Evolutionary conservation across 2,797 vertebrate genomes (phyloP).

Genomic region (Gallinago stenura): DNA sequence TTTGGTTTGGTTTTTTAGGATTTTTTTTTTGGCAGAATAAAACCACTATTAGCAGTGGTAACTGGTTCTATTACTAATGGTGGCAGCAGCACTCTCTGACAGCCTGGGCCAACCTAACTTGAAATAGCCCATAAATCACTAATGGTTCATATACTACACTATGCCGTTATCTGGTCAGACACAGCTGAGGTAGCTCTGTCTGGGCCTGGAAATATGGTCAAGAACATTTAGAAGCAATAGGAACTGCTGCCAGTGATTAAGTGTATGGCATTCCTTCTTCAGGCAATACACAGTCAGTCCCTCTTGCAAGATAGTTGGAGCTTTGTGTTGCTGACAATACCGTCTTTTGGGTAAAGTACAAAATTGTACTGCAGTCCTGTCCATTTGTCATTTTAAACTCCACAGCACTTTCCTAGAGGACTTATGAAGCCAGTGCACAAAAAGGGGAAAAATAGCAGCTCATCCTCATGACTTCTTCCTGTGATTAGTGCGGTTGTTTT

Average conservation of each 20-base stretch:
- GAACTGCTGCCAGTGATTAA: background rate
- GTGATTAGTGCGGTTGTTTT: background rate
- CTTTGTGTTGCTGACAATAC: background rate
- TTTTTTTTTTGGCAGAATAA: background rate
- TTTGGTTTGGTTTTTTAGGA: background rate
- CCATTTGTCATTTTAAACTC: background rate
- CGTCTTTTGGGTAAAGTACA: background rate
- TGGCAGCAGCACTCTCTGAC: background rate
- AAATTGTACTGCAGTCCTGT: background rate
- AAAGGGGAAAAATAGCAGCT: background rate
- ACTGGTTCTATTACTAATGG: background rate
- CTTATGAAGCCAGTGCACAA: background rate
- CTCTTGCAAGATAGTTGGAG: background rate
- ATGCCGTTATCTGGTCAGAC: background rate
- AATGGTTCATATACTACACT: background rate
- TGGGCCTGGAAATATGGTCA: background rate
- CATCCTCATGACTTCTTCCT: background rate
- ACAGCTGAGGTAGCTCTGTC: background rate
- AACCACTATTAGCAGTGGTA: background rate
- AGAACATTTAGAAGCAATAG: background rate
- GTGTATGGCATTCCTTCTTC: background rate
- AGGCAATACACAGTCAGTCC: background rate
- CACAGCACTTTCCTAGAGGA: background rate
- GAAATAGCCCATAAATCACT: background rate
- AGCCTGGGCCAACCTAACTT: background rate